Percentiles rank a stretch among this genome's conserved stretches.
Conservation (phyloP, 2,888 invertebrate genomes). For the Protonemura montana region DNA sequence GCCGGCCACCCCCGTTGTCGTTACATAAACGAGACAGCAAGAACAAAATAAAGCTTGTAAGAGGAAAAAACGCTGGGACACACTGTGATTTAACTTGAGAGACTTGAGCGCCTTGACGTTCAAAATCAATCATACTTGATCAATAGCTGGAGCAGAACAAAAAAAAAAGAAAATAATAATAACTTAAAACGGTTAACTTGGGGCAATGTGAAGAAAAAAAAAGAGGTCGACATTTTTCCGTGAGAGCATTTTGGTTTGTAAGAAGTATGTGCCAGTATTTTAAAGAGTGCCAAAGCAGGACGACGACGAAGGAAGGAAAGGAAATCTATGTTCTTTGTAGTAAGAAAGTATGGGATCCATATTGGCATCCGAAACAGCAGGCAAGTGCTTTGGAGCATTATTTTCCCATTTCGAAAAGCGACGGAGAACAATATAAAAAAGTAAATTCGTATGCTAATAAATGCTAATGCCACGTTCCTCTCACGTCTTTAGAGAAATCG, state of each 20-base stretch:
- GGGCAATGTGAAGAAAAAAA: background rate
- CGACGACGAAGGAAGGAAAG: background rate
- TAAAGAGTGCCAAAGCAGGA: background rate
- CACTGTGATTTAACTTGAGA: background rate
- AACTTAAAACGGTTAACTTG: background rate
- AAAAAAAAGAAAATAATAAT: background rate
- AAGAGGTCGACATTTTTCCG: background rate
- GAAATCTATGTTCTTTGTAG: background rate
- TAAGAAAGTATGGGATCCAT: background rate
- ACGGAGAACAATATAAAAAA: background rate
- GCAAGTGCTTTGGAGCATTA: background rate
- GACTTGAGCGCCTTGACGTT: background rate
- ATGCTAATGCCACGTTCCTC: background rate
- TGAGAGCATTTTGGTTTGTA: background rate
- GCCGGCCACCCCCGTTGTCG: background rate
- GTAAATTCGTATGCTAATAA: background rate
- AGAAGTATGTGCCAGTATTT: background rate
- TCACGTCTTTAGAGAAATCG: background rate
- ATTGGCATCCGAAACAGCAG: background rate
- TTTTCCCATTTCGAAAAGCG: background rate
- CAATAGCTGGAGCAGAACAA: background rate
- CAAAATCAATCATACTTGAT: constrained; percentile 26
- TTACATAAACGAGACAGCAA: background rate
- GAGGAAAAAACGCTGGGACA: background rate
- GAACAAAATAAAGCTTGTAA: background rate